Base-by-base conservation (phyloP, 2,113 vertebrate genomes). In the Pseudonaja textilis region DNA sequence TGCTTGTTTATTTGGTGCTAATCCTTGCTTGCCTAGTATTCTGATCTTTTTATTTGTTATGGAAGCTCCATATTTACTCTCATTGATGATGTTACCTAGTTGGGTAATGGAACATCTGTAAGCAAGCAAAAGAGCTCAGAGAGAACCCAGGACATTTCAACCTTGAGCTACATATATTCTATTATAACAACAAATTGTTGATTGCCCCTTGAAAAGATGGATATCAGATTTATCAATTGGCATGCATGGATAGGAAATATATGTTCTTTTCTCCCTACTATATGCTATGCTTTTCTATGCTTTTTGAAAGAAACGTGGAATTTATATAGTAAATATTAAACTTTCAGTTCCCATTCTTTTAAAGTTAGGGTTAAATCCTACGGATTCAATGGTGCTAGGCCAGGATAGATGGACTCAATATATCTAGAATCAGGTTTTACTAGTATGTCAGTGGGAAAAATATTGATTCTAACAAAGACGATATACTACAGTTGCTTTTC, bases 401-500 rank as follows among this genome's bases (percentile, higher is more conserved):
- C 23, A 61, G 64, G 55, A 59, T 45, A 74, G 90, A 86, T 64
- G 47, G 23, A 2, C n/a, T 11, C 64, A 81, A 90, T 90, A 34
- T 52, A 61, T 39, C 56, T 23, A 64, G 93, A 54, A 22, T 88
- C 91, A 92, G 93, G 2, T 88, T 94, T 61, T 94, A 93, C 91
- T 39, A 93, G 85, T 34, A 81, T 89, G 90, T 87, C 0, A 91
- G 90, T 91, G 93, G 39, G 93, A 85, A 0, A 5, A 47, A 90
- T 93, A 95, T 5, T 18, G 57, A 93, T 87, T 26, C 18, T 90
- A 92, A 89, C 92, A 95, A 95, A 95, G 93, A 96, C 95, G 94
- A 94, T 91, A n/a, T 92, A 81, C 87, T 95, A 56, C 95, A 90
- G 90, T 96, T 96, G 93, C 64, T 85, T 96, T 89, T 94, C 85